Percentiles rank a stretch among this genome's conserved stretches.
These are phyloP conservation scores for Prietella phreatophila DNA, from an alignment of 2,113 vertebrate genomes.

Conservation along the genomic window DNA sequence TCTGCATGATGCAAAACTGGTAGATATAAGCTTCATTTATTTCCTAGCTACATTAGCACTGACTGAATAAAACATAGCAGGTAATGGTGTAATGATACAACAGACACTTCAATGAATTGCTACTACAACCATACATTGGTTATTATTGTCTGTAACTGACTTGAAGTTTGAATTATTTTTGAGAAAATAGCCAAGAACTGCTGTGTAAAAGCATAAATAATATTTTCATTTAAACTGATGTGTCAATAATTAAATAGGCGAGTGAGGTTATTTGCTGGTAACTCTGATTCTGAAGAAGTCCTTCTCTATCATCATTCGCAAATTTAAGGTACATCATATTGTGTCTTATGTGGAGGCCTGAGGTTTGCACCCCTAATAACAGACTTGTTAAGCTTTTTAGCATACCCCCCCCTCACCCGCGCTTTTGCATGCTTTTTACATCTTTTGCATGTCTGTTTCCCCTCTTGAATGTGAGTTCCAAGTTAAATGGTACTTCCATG, in stretches of 20 bases:
- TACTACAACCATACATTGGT: not conserved
- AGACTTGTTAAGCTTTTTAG: not conserved
- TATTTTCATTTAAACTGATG: not conserved
- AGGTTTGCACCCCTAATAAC: not conserved
- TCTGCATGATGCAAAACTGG: not conserved
- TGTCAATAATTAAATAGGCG: not conserved
- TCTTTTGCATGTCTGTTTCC: not conserved
- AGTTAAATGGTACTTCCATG: not conserved
- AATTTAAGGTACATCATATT: not conserved
- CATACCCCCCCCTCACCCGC: too few relatives aligned
- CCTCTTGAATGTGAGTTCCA: not conserved
- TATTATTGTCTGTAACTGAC: not conserved
- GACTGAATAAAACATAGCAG: not conserved
- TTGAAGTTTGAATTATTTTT: not conserved
- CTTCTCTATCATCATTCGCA: not conserved
- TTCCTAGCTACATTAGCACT: not conserved
- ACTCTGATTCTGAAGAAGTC: not conserved
- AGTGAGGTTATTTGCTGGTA: not conserved
- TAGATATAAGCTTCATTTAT: not conserved
- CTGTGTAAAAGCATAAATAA: not conserved
- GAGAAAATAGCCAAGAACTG: not conserved
- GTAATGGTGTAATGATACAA: not conserved
- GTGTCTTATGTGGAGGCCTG: not conserved
- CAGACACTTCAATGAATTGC: not conserved
- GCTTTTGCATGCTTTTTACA: not conserved